phyloP scores from a whole-genome alignment of 2,888 invertebrate genomes.

The Drosophila picticornis region DNA sequence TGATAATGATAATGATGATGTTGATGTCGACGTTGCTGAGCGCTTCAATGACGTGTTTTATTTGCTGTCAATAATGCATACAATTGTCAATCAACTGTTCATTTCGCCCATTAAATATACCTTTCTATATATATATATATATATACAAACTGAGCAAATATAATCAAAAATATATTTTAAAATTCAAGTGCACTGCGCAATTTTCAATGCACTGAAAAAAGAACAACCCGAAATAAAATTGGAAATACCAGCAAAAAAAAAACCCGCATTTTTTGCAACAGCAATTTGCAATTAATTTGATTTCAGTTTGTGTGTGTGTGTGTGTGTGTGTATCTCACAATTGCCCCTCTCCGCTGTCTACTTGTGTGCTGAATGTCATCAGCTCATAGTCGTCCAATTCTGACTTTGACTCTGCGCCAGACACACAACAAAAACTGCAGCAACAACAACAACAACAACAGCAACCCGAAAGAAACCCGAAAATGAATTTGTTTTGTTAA shows the following conservation, averaged over 20 bases:
- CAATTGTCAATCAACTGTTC: constrained; percentile 6
- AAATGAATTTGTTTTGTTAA: constrained; percentile 36
- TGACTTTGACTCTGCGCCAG: constrained; percentile 68
- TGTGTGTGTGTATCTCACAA: constrained; percentile 2
- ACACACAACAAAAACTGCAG: constrained; percentile 52
- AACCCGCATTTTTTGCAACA: constrained; percentile 53
- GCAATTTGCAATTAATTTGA: constrained; percentile 66
- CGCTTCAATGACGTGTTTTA: constrained; percentile 32
- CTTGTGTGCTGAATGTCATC: constrained; percentile 58
- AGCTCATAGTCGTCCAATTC: constrained; percentile 66
- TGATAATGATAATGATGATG: constrained; percentile 21
- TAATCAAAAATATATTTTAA: not conserved
- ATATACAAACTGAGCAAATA: not conserved
- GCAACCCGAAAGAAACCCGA: constrained; percentile 22
- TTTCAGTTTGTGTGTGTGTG: constrained; percentile 22
- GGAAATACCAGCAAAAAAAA: not conserved
- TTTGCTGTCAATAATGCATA: constrained; percentile 18
- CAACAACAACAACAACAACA: constrained; percentile 24
- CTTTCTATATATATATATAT: not conserved
- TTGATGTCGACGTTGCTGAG: constrained; percentile 32
- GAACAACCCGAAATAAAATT: not conserved
- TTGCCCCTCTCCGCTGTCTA: not conserved
- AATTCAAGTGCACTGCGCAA: constrained; percentile 35
- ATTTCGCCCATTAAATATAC: not conserved
- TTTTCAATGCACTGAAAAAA: constrained; percentile 24